Evolutionary conservation across 2,888 invertebrate genomes (phyloP).

Genomic region (Mesopsocus fuscifrons): DNA sequence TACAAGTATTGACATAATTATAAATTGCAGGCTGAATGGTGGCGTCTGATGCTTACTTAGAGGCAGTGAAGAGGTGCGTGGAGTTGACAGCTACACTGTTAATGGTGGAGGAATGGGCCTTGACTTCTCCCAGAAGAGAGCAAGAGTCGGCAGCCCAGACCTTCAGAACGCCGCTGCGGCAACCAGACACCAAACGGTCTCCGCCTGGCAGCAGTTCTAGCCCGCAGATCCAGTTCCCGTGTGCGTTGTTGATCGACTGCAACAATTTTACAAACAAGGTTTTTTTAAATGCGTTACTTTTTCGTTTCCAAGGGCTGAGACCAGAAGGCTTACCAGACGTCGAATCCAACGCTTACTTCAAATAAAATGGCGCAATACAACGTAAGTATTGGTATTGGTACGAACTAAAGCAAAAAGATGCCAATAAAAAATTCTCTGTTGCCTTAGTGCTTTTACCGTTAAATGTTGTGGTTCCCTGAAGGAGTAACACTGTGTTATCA

Average conservation of each 20-base stretch:
- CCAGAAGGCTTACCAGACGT: no score
- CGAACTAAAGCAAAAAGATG: no score
- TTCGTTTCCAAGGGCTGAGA: no score
- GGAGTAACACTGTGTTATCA: no score
- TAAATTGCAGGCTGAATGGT: no score
- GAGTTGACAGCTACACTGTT: constrained; percentile 46
- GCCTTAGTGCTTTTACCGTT: no score
- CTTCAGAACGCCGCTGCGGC: constrained; percentile 55
- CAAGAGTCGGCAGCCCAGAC: constrained; percentile 56
- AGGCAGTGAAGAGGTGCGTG: constrained; percentile 56
- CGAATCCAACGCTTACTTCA: no score
- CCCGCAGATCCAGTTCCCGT: constrained; percentile 75
- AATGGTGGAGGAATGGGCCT: constrained; percentile 44
- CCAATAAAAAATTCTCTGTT: no score
- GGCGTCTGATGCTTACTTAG: constrained; percentile 72
- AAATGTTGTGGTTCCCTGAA: no score
- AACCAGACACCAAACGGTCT: constrained; percentile 47
- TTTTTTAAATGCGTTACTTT: background rate
- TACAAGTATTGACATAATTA: no score
- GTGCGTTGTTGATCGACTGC: constrained; percentile 57
- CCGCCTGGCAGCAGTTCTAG: constrained; percentile 33
- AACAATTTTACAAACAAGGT: constrained; percentile 16
- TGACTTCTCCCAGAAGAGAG: constrained; percentile 40
- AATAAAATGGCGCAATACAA: no score
- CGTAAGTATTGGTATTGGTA: background rate